Conservation (phyloP, 2,888 invertebrate species). For the Muschampia staudingeri region DNA sequence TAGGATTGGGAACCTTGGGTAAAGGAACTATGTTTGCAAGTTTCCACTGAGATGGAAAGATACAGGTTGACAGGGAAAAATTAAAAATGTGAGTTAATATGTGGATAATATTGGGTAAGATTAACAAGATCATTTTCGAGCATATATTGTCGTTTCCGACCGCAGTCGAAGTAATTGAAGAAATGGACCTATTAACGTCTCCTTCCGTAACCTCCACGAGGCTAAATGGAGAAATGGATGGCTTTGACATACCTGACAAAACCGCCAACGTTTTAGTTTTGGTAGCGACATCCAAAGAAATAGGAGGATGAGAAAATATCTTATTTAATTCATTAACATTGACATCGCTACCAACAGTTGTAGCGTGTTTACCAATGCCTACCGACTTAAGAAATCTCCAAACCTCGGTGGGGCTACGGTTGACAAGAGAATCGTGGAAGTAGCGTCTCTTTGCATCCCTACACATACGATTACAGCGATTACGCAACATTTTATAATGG, state of each 20-base stretch:
- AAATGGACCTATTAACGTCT: constrained; percentile 36
- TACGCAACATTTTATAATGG: constrained; percentile 22
- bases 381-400: too few species aligned
- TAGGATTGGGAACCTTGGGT: not conserved
- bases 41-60: constrained; percentile 9
- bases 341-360: too few species aligned
- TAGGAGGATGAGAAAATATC: constrained; percentile 27
- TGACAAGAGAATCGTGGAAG: constrained; percentile 18
- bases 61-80: constrained; percentile 3
- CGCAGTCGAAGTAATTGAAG: constrained; percentile 27
- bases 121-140: constrained; percentile 18
- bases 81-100: constrained; percentile 13
- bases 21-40: constrained; percentile 2
- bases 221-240: not conserved
- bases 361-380: too few species aligned
- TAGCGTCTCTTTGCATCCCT: not conserved
- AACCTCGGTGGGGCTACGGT: too few species aligned
- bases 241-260: not conserved
- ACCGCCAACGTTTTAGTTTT: not conserved
- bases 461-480: constrained; percentile 40
- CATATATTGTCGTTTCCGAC: not conserved
- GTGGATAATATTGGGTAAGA: not conserved
- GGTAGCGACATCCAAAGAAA: not conserved
- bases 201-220: constrained; percentile 24
- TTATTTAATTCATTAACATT: not conserved